Evolutionary conservation across 1,140 invertebrate species (phyloP).

Genomic region (Bombus picipes): DNA sequence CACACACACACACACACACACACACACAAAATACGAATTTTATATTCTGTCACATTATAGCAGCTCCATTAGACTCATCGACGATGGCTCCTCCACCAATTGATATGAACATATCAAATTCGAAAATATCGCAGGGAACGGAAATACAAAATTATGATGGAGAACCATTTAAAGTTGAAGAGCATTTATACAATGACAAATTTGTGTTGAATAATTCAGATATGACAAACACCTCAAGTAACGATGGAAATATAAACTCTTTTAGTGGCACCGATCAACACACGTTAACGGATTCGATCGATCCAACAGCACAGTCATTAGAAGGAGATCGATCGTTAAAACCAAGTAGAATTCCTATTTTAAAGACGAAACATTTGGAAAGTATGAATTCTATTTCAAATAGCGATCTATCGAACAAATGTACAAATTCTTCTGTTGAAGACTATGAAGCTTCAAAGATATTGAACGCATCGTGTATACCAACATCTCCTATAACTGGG

Average conservation of each 20-base stretch:
- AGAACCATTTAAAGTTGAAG: slow-evolving; percentile 41
- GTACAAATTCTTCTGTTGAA: slow-evolving; percentile 63
- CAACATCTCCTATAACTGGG: slow-evolving; percentile 77
- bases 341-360: slow-evolving; percentile 76
- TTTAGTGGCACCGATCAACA: slow-evolving; percentile 26
- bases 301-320: slow-evolving; percentile 32
- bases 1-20: too few relatives aligned
- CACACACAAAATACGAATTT: background rate
- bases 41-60: slow-evolving; percentile 11
- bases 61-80: slow-evolving; percentile 30
- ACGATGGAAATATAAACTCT: slow-evolving; percentile 51
- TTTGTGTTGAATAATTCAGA: slow-evolving; percentile 23
- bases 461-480: slow-evolving; percentile 68
- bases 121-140: slow-evolving; percentile 33
- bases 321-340: slow-evolving; percentile 69
- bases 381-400: slow-evolving; percentile 59
- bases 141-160: slow-evolving; percentile 33
- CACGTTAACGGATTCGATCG: slow-evolving; percentile 11
- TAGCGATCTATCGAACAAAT: slow-evolving; percentile 70
- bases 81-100: slow-evolving; percentile 20
- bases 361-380: slow-evolving; percentile 71
- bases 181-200: slow-evolving; percentile 30
- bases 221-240: slow-evolving; percentile 24
- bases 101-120: slow-evolving; percentile 34
- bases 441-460: slow-evolving; percentile 64